These are phyloP conservation scores for Thamnaconus septentrionalis DNA, from an alignment of 2,113 vertebrate genomes.

Conservation along the genomic window DNA sequence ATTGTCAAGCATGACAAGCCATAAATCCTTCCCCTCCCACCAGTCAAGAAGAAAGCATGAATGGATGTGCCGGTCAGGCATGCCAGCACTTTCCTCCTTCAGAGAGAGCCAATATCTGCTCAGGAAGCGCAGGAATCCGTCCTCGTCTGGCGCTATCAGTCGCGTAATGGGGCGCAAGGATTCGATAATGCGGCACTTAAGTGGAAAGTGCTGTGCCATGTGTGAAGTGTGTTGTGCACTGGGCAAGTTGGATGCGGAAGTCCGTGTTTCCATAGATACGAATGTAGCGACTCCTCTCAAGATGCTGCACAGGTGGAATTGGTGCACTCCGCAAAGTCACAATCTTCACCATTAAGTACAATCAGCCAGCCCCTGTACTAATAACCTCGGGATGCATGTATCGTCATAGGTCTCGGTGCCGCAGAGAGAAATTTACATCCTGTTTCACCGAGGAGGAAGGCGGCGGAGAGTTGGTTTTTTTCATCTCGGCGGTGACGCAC, in stretches of 20 bases:
- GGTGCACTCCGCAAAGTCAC: conserved; percentile 44
- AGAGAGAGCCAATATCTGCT: neutral
- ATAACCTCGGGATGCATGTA: conserved; percentile 16
- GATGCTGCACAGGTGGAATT: conserved; percentile 52
- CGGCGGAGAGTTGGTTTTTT: too few relatives aligned
- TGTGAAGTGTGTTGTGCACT: conserved; percentile 40
- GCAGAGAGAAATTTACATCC: conserved; percentile 11
- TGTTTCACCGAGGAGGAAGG: neutral
- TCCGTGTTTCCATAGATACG: conserved; percentile 55
- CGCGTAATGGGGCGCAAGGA: conserved; percentile 30
- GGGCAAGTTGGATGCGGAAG: conserved; percentile 33
- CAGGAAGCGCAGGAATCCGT: neutral
- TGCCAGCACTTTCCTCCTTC: conserved; percentile 6
- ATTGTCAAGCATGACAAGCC: too few relatives aligned
- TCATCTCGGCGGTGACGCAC: too few relatives aligned
- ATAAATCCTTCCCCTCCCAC: too few relatives aligned
- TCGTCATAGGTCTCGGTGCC: conserved; percentile 19
- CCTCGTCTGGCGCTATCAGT: conserved; percentile 49
- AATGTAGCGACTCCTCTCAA: conserved; percentile 26
- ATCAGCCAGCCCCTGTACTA: conserved; percentile 34
- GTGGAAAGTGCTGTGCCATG: conserved; percentile 44
- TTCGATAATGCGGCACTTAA: conserved; percentile 44
- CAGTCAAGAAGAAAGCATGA: conserved; percentile 14
- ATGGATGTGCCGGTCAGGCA: conserved; percentile 28
- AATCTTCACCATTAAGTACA: conserved; percentile 56